Conservation (phyloP, 2,113 vertebrate species). For the Murina feae region DNA sequence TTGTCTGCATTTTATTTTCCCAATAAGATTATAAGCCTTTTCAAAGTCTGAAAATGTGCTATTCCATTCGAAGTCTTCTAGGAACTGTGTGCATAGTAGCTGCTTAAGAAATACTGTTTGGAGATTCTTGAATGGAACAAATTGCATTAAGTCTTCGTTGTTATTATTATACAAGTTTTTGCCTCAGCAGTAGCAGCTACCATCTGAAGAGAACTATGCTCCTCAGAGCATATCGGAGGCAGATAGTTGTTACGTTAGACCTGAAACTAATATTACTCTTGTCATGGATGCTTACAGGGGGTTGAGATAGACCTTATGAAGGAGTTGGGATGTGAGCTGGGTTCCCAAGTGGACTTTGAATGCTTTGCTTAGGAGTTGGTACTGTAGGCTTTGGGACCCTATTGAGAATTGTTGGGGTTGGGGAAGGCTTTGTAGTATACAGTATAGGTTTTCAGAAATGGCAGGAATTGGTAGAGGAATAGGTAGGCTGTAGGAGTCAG, state of each 20-base stretch:
- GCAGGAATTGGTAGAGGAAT: background rate
- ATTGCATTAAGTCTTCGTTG: background rate
- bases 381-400: background rate
- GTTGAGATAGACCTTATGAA: background rate
- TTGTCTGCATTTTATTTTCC: background rate
- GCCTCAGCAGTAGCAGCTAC: background rate
- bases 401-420: background rate
- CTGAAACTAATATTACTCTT: background rate
- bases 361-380: background rate
- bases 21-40: background rate
- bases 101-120: background rate
- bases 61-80: background rate
- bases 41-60: slow-evolving; percentile 1
- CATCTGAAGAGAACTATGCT: background rate
- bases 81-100: background rate
- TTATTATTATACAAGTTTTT: background rate
- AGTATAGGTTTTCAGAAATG: background rate
- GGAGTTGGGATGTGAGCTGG: background rate
- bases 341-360: background rate
- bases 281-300: background rate
- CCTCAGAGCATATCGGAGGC: background rate
- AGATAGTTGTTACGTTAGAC: background rate
- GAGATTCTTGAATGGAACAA: background rate
- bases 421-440: background rate
- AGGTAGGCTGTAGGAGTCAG: background rate